Evolutionary conservation across 2,797 vertebrate genomes (phyloP), one percentile per base, ranked within the genome.

Genomic region (Xenops minutus): DNA sequence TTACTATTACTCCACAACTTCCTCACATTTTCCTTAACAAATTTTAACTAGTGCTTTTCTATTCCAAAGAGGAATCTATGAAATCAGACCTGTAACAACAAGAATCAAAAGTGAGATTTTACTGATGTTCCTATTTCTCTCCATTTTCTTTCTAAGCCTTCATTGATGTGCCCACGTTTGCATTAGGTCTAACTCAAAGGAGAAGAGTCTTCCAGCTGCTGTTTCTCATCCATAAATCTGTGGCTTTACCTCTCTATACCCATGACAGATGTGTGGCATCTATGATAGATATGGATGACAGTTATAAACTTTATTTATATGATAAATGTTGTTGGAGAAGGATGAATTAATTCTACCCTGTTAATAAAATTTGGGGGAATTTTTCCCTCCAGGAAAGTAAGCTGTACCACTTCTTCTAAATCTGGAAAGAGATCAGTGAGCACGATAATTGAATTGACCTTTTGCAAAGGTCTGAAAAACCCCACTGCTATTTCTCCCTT

Each of bases 391-490:
- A 41, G 81, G 46, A 81, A 91, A 87, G 79, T 18, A 88, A 92
- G 73, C 62, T 75, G 2, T 3, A 68, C 30, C 68, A 56, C 81
- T 93, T 39, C 87, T 84, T 86, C 78, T 82, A 54, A 74, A 92
- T 36, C 72, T 72, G 85, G 64, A 59, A 61, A 77, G 89, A 89
- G 89, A 95, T 64, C 92, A 88, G 85, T 37, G 67, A 94, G 88
- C 73, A 41, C 8, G 23, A 68, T 56, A 96, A 95, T 55, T 86
- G 66, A 95, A 93, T 72, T 93, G 90, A 92, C 85, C 92, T 94
- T 95, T 92, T 46, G 90, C 62, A 95, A 93, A 95, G 92, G 80
- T 62, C 88, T 94, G 72, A 86, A 77, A 92, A 85, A 21, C 26
- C 30, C 43, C 59, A 34, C 30, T 8, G 15, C 44, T 77, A 72